Evolutionary conservation across 2,113 vertebrate genomes (phyloP), one percentile per base, ranked within the genome.

Genomic region (Rhinogobius similis): DNA sequence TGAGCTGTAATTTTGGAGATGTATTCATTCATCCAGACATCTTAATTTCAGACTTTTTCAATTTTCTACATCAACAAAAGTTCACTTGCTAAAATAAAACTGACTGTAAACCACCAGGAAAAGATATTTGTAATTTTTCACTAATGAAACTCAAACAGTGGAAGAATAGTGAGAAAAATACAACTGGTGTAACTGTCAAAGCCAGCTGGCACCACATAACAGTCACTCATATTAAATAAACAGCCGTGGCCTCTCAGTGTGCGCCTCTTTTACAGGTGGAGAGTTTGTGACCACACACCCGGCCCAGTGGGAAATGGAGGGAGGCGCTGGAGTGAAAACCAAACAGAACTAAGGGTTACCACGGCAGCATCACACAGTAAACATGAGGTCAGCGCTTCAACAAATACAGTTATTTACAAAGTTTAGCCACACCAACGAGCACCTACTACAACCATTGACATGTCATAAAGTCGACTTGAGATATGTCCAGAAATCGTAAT

Each of bases 271-370:
- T 67, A 67, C 64, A 82, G 84, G 87, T 78, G 81, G 66, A 78
- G 65, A 66, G 65, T 32, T 29, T 43, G 73, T 84, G 83, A 77
- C 84, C 79, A 72, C 84, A 77, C 74, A 79, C 69, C 63, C 48
- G 59, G 46, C 27, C 36, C 46, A 41, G 36, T 73, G 48, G 24
- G 11, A 21, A 24, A 26, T 9, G 13, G 68, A 12, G 73, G 78
- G 71, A 72, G 52, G 69, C 64, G 66, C 74, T 27, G 80, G 81
- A 79, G 83, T 82, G 79, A 81, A 88, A 89, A 89, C 78, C 85
- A 87, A 89, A 89, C 85, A 90, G 83, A 76, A 82, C 65, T 58
- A 65, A 69, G 44, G 69, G 89, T 87, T 89, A 84, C 88, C 87
- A 88, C 64, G 55, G 86, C 79, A 82, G 76, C 82, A 38, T 73